Conservation (phyloP, 92 coral and sea anemone species). For the Diadumene lineata region DNA sequence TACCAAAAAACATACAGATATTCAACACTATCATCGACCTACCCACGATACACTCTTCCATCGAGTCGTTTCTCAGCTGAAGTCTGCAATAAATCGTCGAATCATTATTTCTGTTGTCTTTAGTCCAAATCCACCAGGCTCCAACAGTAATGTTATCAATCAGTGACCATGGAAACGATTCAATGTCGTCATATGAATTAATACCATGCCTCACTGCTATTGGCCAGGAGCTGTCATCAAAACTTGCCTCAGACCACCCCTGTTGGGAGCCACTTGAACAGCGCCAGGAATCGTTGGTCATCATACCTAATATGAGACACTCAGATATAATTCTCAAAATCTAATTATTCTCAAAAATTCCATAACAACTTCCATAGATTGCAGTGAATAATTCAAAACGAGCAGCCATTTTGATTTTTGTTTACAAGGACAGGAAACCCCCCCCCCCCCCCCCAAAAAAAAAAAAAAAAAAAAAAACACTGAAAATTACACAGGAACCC, state of each 20-base stretch:
- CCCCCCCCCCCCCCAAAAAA: too few species aligned
- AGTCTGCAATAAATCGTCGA: conserved; percentile 63
- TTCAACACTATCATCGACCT: neutral
- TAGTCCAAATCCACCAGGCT: conserved; percentile 74
- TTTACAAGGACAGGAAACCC: too few species aligned
- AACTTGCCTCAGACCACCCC: conserved; percentile 63
- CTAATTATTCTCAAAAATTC: too few species aligned
- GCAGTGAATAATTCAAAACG: too few species aligned
- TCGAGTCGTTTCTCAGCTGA: neutral
- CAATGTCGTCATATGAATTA: conserved; percentile 10
- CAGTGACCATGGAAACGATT: conserved; percentile 44
- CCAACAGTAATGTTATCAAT: conserved; percentile 26
- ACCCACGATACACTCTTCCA: neutral
- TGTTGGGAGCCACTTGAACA: conserved; percentile 31
- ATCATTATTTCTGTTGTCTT: conserved; percentile 45
- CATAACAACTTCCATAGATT: too few species aligned
- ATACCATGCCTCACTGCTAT: conserved; percentile 32
- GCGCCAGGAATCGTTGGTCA: conserved; percentile 65
- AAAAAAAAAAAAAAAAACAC: too few species aligned
- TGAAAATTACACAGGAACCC: too few species aligned
- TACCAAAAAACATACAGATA: too few species aligned
- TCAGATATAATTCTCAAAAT: too few species aligned
- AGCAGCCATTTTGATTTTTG: too few species aligned
- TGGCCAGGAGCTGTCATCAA: conserved; percentile 62
- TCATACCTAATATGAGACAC: too few species aligned